phyloP scores from a whole-genome alignment of 2,113 vertebrate species.

The Varanus salvator region DNA sequence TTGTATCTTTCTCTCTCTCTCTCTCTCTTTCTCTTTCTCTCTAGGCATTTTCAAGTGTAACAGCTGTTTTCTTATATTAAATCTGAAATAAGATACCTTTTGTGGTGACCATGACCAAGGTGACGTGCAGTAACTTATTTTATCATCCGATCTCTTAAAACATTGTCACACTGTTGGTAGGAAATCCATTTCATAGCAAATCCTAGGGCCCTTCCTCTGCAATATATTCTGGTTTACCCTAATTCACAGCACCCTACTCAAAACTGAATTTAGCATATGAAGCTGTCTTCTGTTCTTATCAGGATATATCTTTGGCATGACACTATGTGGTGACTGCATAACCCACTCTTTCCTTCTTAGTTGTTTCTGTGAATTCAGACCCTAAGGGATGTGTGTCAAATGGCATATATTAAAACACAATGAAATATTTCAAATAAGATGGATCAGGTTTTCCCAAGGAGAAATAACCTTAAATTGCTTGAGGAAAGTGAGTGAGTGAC shows the following conservation, averaged over 20 bases:
- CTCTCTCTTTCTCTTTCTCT: constrained; percentile 2
- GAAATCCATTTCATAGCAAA: constrained; percentile 67
- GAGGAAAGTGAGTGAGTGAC: constrained; percentile 52
- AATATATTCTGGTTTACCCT: constrained; percentile 62
- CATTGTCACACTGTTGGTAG: constrained; percentile 63
- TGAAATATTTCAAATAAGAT: constrained; percentile 62
- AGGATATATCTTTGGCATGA: constrained; percentile 59
- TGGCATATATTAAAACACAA: constrained; percentile 61
- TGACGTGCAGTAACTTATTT: constrained; percentile 67
- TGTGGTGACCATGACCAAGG: constrained; percentile 54
- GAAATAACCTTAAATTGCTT: constrained; percentile 24
- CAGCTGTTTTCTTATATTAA: constrained; percentile 46
- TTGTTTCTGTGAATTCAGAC: constrained; percentile 44
- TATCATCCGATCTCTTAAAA: not conserved
- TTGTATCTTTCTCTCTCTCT: constrained; percentile 45
- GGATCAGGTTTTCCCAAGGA: constrained; percentile 61
- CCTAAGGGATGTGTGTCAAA: constrained; percentile 54
- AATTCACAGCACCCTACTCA: constrained; percentile 61
- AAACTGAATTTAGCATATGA: constrained; percentile 70
- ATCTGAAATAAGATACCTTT: constrained; percentile 29
- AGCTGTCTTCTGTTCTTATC: constrained; percentile 74
- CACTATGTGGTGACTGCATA: constrained; percentile 57
- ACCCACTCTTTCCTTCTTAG: constrained; percentile 44
- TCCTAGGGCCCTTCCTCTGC: constrained; percentile 60
- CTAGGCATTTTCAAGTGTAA: constrained; percentile 44